phyloP scores from a whole-genome alignment of 2,888 invertebrate genomes.

The Scrobipalpa atriplicella region DNA sequence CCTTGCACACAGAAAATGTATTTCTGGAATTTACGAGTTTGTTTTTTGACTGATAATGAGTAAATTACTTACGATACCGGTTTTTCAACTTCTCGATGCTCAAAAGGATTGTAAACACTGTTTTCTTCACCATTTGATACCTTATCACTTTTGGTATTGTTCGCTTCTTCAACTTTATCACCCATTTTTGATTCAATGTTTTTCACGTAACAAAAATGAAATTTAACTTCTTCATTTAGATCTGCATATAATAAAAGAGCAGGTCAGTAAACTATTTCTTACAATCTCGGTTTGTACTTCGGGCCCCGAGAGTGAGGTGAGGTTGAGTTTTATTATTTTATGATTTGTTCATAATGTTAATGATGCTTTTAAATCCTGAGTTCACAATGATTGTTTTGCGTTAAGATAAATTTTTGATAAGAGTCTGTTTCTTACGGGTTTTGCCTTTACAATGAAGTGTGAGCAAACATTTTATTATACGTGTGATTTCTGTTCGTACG shows the following conservation, averaged over 20 bases:
- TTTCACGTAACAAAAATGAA: background rate
- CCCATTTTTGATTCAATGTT: background rate
- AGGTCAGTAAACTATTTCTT: conserved; percentile 25
- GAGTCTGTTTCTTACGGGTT: conserved; percentile 33
- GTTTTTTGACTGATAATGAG: background rate
- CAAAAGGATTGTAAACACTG: conserved; percentile 67
- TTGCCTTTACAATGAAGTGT: conserved; percentile 1
- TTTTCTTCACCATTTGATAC: conserved; percentile 30
- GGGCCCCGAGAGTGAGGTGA: conserved; percentile 12
- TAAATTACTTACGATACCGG: conserved; percentile 75
- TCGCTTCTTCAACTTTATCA: background rate
- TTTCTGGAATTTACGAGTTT: background rate
- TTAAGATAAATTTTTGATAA: conserved; percentile 44
- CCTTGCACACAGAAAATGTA: background rate
- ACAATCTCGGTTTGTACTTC: conserved; percentile 4
- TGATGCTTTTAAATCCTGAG: conserved; percentile 45
- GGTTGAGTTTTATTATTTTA: conserved; percentile 39
- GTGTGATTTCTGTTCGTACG: background rate
- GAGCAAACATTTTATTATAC: conserved; percentile 1
- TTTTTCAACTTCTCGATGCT: conserved; percentile 70
- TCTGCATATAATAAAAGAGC: background rate
- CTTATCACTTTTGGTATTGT: conserved; percentile 18
- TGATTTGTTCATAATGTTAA: conserved; percentile 44
- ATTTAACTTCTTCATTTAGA: background rate
- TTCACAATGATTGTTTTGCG: conserved; percentile 42